Evolutionary conservation across 1,140 invertebrate species (phyloP).

Genomic region (Drosophila ohnishii): DNA sequence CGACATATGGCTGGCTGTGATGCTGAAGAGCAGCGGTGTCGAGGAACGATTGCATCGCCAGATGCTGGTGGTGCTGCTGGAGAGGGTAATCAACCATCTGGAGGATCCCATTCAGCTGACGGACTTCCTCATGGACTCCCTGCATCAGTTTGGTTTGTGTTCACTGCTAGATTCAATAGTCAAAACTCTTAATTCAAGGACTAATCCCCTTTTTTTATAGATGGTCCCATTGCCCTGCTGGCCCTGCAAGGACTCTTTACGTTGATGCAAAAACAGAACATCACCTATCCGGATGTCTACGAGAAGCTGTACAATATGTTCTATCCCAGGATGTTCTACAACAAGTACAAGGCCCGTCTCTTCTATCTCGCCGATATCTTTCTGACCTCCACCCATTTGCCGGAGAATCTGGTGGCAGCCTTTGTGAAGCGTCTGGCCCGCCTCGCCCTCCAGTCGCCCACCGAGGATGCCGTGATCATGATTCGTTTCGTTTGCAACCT

Average conservation of each 20-base stretch:
- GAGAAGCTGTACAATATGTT: constrained; percentile 96
- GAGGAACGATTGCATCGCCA: constrained; percentile 89
- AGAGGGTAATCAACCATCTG: constrained; percentile 91
- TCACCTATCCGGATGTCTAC: constrained; percentile 98
- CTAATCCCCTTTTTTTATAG: constrained; percentile 82
- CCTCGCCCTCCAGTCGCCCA: constrained; percentile 91
- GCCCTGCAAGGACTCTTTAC: constrained; percentile 97
- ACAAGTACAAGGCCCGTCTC: constrained; percentile 93
- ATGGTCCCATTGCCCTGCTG: constrained; percentile 93
- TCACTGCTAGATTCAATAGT: neutral
- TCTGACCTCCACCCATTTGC: constrained; percentile 95
- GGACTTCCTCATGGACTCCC: constrained; percentile 96
- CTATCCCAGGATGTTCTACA: constrained; percentile 94
- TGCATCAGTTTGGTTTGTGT: constrained; percentile 88
- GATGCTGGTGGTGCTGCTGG: constrained; percentile 91
- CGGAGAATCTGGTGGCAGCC: constrained; percentile 94
- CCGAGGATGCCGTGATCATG: constrained; percentile 91
- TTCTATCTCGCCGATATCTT: constrained; percentile 96
- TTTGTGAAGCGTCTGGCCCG: constrained; percentile 95
- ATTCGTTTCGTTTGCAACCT: constrained; percentile 94
- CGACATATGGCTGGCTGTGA: constrained; percentile 88
- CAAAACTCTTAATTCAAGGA: neutral
- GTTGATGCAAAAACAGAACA: constrained; percentile 94
- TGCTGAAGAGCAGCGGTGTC: constrained; percentile 86
- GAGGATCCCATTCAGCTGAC: constrained; percentile 92